Evolutionary conservation across 2,888 invertebrate genomes (phyloP), one percentile per base, ranked within the genome.

Genomic region (Scelioninae gen. 2): DNA sequence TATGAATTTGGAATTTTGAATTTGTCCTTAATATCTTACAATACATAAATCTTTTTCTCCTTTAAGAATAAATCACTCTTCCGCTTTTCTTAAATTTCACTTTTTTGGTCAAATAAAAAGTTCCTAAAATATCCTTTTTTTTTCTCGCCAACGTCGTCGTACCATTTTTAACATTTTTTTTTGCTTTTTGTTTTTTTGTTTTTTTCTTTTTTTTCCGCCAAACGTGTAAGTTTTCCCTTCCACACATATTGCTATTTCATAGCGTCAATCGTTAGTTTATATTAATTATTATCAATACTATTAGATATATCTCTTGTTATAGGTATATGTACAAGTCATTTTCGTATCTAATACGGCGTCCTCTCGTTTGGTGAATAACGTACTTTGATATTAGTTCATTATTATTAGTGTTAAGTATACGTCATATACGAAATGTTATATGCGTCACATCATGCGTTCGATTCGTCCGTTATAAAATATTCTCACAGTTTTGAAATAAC

Each of bases 1-100:
- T 82, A 82, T 83, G 82, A 85, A 86, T 85, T 85, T 84, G 81
- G 84, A 85, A 86, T 85, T 86, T 86, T 82, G 82, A 84, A 82
- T 81, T 81, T 77, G 74, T 73, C 73, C 76, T 77, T 76, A 77
- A 77, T 74, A 78, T 76, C 74, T 77, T 79, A 78, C 76, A 77
- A 79, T 80, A 79, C 79, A 80, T 73, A 74, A 76, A 78, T 74
- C 52, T 71, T 70, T 74, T 75, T 76, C 53, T 57, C 45, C 33
- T 78, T 79, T 83, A 83, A 81, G 81, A 84, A 83, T 81, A 80
- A 83, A 83, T 80, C 80, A 81, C 82, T 82, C 81, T 77, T 81
- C 75, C 46, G 71, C 65, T 70, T 75, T 68, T 57, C 71, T 55
- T 58, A 61, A 64, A 68, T 68, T 74, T 76, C 73, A 74, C 77